Evolutionary conservation across 2,888 invertebrate species (phyloP), one percentile per base, ranked within the genome.

Genomic region (Smittia sp.): DNA sequence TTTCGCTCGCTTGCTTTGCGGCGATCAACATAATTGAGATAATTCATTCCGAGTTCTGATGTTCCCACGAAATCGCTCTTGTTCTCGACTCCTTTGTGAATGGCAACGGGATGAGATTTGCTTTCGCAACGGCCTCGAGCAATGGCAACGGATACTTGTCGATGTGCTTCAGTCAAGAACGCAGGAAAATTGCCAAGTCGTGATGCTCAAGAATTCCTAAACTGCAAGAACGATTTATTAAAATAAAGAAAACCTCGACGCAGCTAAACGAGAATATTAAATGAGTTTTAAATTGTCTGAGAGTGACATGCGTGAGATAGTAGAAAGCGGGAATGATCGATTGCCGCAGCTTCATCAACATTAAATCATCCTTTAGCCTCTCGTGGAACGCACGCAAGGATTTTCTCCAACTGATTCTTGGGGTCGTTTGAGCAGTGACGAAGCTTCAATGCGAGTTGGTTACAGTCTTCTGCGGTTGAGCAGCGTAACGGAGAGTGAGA

Each of bases 61-160:
- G n/a, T 70, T 70, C 69, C 69, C 69, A 70, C 54, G 69, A 70
- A 70, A 68, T n/a, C 11, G 22, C 2, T n/a, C 54, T 70, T 54
- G 1, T 27, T 22, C 46, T 27, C 41, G 22, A 46, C 38, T 13
- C 11, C n/a, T 68, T 68, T 52, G 24, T 68, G 46, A 52, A 68
- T 46, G 68, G 32, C 3, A 54, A 70, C 27, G 32, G 69, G 52
- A 54, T 52, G 69, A 25, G 25, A 27, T 25, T 22, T 46, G 41
- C 15, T 18, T 58, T 58, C 9, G 22, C 18, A 58, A 22, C 22
- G 18, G 58, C 58, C 58, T 58, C 58, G 22, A 58, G 58, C 58
- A 58, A 20, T 22, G 22, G 58, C 22, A 58, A 58, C 58, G 58
- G n/a, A 58, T 18, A n/a, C 58, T 18, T n/a, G 18, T 18, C n/a